Base-by-base conservation (phyloP, 2,888 invertebrate genomes). In the Bellardia pandia region DNA sequence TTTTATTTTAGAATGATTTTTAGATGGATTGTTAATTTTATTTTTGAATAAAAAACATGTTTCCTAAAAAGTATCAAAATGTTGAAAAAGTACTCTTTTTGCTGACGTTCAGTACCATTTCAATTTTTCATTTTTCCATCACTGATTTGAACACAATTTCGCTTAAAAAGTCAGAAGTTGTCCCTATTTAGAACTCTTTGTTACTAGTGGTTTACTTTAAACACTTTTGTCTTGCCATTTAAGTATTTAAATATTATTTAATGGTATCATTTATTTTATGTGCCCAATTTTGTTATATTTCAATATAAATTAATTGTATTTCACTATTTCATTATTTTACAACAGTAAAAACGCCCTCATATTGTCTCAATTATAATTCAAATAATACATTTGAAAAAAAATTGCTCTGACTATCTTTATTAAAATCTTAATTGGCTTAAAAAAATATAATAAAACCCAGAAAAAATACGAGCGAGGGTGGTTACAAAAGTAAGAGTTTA, bases 341-440 rank as follows among this genome's bases (percentile, higher is more conserved):
- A 83, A 75, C 16, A 40, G 58, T 58, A 75, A 75, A 83, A 75
- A 83, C 83, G 83, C 83, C 83, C 83, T 83, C 83, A 83, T 83
- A 64, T 64, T 83, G 51, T 71, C 53, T 53, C 45, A 77, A 64
- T 72, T 77, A 64, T 48, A 77, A 77, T 76, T 45, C 40, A 71
- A 71, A 83, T 77, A 56, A 64, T 45, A 71, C 23, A 64, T 77
- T 76, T 66, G 13, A 13, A 58, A 48, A 48, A 53, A 60, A 83
- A 62, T 56, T 64, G 16, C 45, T 83, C 13, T 42, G 30, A n/a
- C 16, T 86, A 86, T 86, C 86, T 86, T 86, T 86, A 83, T 83
- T 83, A 83, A 86, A 83, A 86, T 86, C 86, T 86, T 86, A 86
- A 86, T 86, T 86, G 83, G 86, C 76, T 83, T 76, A 66, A 86